phyloP scores from a whole-genome alignment of 2,113 vertebrate genomes.

The Oryzias melastigma region DNA sequence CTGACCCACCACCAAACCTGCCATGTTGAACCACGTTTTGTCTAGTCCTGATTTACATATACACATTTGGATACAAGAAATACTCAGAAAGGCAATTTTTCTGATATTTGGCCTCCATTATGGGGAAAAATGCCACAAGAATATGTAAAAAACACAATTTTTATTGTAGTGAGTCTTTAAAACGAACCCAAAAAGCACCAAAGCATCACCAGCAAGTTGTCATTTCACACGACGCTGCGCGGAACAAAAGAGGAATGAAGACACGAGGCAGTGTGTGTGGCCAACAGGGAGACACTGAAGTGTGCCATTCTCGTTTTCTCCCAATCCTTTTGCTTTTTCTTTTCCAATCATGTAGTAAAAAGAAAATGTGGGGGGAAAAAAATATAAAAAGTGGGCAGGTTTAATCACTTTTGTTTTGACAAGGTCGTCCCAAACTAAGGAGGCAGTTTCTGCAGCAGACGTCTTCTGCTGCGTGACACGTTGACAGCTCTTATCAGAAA shows the following conservation, averaged over 20 bases:
- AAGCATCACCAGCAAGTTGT: slow-evolving; percentile 43
- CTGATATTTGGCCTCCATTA: too few relatives aligned
- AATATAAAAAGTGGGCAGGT: not conserved
- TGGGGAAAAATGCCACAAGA: not conserved
- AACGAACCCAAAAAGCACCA: slow-evolving; percentile 13
- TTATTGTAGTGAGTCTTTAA: not conserved
- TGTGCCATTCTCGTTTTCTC: slow-evolving; percentile 30
- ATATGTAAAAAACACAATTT: slow-evolving; percentile 11
- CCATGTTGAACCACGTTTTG: too few relatives aligned
- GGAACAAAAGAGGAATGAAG: slow-evolving; percentile 43
- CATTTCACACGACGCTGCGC: slow-evolving; percentile 52
- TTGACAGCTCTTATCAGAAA: slow-evolving; percentile 12
- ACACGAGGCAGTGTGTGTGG: slow-evolving; percentile 52
- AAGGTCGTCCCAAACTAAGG: not conserved
- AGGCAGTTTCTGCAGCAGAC: not conserved
- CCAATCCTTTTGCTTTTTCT: slow-evolving; percentile 13
- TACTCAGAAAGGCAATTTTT: too few relatives aligned
- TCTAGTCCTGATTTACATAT: too few relatives aligned
- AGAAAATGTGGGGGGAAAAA: not conserved
- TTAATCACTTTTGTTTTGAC: slow-evolving; percentile 5
- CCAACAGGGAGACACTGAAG: slow-evolving; percentile 37
- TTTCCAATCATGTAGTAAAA: not conserved
- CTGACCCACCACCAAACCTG: too few relatives aligned
- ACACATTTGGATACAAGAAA: too few relatives aligned
- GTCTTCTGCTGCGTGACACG: slow-evolving; percentile 11